Conservation (phyloP, 2,797 vertebrate genomes). For the Taenioides sp. region DNA sequence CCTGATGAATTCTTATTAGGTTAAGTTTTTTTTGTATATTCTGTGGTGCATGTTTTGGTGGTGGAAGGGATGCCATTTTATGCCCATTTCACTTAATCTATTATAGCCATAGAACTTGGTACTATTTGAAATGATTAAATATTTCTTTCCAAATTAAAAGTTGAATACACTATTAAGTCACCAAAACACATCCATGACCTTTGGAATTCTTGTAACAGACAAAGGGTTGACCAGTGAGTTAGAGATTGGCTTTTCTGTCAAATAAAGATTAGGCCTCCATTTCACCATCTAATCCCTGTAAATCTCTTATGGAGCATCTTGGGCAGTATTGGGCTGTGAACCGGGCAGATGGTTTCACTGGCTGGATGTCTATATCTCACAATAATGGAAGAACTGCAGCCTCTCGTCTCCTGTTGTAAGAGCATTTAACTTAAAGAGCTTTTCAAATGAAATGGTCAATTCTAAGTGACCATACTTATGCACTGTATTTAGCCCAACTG, state of each 20-base stretch:
- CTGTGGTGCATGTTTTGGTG: too few species aligned
- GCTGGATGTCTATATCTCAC: conserved; percentile 38
- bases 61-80: too few species aligned
- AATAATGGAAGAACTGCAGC: conserved; percentile 26
- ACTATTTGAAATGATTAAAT: too few species aligned
- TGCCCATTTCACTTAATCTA: too few species aligned
- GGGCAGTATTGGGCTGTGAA: conserved; percentile 31
- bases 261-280: conserved; percentile 24
- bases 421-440: conserved; percentile 24
- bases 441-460: conserved; percentile 26
- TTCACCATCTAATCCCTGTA: conserved; percentile 6
- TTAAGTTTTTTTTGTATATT: too few species aligned
- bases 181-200: not conserved
- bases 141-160: not conserved
- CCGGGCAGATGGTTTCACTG: conserved; percentile 24
- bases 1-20: too few species aligned
- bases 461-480: not conserved
- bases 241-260: conserved; percentile 60
- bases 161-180: not conserved
- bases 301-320: conserved; percentile 56
- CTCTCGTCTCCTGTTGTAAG: conserved; percentile 20
- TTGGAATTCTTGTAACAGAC: conserved; percentile 24
- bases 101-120: too few species aligned
- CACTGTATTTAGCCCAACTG: conserved; percentile 20
- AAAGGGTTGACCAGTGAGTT: conserved; percentile 50